A percentile compares a stretch with the other conserved stretches of the same genome.
phyloP scores from a whole-genome alignment of 1,140 invertebrate genomes.

The Lasioglossum baleicum region DNA sequence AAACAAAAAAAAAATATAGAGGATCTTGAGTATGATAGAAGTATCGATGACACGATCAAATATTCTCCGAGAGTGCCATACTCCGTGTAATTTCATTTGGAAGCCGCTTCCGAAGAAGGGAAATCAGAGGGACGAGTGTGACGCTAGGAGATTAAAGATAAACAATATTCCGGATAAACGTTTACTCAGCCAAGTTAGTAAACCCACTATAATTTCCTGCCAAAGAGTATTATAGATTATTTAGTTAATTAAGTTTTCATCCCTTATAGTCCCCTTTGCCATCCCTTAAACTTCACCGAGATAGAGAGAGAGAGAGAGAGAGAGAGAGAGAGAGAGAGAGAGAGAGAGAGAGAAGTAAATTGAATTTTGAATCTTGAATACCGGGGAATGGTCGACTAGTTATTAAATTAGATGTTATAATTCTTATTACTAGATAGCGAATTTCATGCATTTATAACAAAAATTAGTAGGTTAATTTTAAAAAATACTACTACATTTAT shows the following conservation, averaged over 20 bases:
- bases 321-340: not conserved
- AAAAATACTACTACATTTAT: too few species aligned
- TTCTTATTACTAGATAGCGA: too few species aligned
- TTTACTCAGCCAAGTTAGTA: not conserved
- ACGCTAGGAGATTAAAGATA: conserved; percentile 34
- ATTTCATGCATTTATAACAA: too few species aligned
- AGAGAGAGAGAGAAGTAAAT: not conserved
- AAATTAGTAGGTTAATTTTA: too few species aligned
- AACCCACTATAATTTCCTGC: not conserved
- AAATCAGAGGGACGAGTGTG: not conserved
- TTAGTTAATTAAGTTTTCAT: not conserved
- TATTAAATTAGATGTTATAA: too few species aligned
- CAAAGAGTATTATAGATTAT: not conserved
- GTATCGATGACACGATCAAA: too few species aligned
- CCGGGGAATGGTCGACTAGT: too few species aligned
- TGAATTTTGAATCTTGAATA: too few species aligned
- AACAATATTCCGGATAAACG: conserved; percentile 2
- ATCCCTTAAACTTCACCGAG: not conserved
- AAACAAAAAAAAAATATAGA: not conserved
- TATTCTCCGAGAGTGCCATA: too few species aligned
- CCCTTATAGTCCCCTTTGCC: not conserved
- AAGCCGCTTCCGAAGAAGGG: too few species aligned
- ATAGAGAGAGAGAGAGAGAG: not conserved
- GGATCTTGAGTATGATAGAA: too few species aligned
- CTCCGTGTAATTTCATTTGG: too few species aligned